Conservation (phyloP, 2,888 invertebrate species). For the Alitta virens region DNA sequence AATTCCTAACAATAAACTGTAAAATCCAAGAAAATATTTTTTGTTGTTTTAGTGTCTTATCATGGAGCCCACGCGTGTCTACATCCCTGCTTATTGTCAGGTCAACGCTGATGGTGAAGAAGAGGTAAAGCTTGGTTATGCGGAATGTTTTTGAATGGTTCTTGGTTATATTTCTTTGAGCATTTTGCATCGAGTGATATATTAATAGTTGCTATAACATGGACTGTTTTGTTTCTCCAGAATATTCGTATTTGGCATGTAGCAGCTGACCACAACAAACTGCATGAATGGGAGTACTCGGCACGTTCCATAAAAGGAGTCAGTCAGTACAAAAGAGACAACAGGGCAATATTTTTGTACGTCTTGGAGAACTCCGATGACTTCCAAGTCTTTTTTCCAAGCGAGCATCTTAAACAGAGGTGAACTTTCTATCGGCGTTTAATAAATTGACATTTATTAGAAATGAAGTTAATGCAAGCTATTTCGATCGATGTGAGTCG, state of each 20-base stretch:
- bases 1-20: no score
- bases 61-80: slow-evolving; percentile 86
- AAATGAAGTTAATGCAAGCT: no score
- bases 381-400: slow-evolving; percentile 97
- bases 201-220: no score
- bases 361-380: slow-evolving; percentile 93
- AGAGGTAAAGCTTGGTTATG: slow-evolving; percentile 58
- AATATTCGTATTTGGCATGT: slow-evolving; percentile 47
- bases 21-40: no score
- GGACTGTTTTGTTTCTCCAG: slow-evolving; percentile 12
- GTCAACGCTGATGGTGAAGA: slow-evolving; percentile 93
- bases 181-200: no score
- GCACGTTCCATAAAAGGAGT: slow-evolving; percentile 86
- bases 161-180: no score
- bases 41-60: slow-evolving; percentile 57
- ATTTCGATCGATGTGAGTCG: no score
- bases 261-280: slow-evolving; percentile 32
- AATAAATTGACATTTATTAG: no score
- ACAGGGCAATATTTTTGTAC: slow-evolving; percentile 92
- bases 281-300: slow-evolving; percentile 82
- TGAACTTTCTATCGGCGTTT: slow-evolving; percentile 26
- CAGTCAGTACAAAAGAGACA: slow-evolving; percentile 92
- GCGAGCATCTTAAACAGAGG: slow-evolving; percentile 77
- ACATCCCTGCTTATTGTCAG: slow-evolving; percentile 90
- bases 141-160: no score